Evolutionary conservation across 2,888 invertebrate genomes (phyloP), one percentile per base, ranked within the genome.

Genomic region (Volucella bombylans): DNA sequence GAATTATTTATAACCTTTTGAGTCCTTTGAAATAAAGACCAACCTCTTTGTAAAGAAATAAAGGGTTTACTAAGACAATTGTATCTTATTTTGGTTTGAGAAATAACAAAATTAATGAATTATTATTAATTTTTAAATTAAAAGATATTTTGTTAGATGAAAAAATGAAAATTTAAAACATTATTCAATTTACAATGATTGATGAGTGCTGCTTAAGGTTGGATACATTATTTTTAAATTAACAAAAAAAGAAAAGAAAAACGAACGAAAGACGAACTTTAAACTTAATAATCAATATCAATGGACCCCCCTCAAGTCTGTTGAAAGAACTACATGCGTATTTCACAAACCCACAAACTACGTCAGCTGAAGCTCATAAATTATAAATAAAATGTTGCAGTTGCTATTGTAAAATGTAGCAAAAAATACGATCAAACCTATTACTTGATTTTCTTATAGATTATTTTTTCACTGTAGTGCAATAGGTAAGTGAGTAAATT

Each of bases 381-480:
- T 39, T 31, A 31, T 4, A 31, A 31, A 31, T 6, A 6, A 14
- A 38, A 57, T 10, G 14, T 38, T 38, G 15, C 14, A 8, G 2
- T 15, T 11, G 38, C 15, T 14, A 57, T 39, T 4, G 9, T 6
- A 54, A 10, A 52, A 38, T 38, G 15, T n/a, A 54, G 31, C n/a
- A 31, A 31, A 2, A 11, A 31, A 41, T 43, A 55, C 45, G 59
- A 55, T 15, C 39, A 61, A 52, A 61, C 18, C 4, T 1, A 62
- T 54, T 62, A 59, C 71, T 52, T 72, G 52, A 52, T 62, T 45
- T 62, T 62, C 61, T 72, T 62, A 62, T 62, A 52, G 15, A 31
- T 62, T 59, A 15, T 31, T 31, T 31, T 14, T 8, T 4, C 23
- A n/a, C 18, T 6, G 6, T 6, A 31, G 31, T 1, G 31, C 6